Evolutionary conservation across 2,797 vertebrate species (phyloP), one percentile per base, ranked within the genome.

Genomic region (Malacoctenus gilli): DNA sequence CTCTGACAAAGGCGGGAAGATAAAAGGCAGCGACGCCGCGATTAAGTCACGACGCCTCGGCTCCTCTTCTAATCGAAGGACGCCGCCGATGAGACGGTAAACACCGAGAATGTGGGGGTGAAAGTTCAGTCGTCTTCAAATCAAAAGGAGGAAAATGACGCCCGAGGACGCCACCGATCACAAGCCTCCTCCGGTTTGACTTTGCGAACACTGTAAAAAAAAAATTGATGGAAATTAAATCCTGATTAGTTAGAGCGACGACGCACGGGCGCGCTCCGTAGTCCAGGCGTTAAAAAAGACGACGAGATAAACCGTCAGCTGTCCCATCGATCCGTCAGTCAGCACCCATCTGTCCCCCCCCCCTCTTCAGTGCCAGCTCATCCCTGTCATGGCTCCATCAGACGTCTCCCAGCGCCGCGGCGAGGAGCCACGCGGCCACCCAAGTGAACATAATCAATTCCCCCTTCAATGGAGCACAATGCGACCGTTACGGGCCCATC

Each of bases 381-480:
- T 68, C 75, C 68, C 70, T 48, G 70, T 79, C 75, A 23, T 23
- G 8, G 55, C 68, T 66, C 76, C 83, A 83, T 82, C 82, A 75
- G 66, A 75, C 47, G 44, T 68, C 78, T 46, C 19, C 47, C 63
- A 1, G 36, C 1, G 67, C 77, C 76, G 56, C 67, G 56, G 73
- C 9, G 61, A 75, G 75, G 28, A 71, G 72, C 72, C 72, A 44
- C 13, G 60, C 62, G 59, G 57, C 76, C 49, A 71, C 73, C 68
- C 62, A 36, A 77, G 73, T 77, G 77, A 81, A 75, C 76, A 73
- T 75, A 84, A 87, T 87, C 85, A 81, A 85, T 85, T 79, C 81
- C 77, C 62, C 66, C 75, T 83, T 78, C 77, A 67, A 62, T 59
- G 74, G 73, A 84, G 79, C 75, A 77, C 82, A 78, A 75, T 77